Conservation (phyloP, 1,140 invertebrate species). For the Drosophila kepulauana region DNA sequence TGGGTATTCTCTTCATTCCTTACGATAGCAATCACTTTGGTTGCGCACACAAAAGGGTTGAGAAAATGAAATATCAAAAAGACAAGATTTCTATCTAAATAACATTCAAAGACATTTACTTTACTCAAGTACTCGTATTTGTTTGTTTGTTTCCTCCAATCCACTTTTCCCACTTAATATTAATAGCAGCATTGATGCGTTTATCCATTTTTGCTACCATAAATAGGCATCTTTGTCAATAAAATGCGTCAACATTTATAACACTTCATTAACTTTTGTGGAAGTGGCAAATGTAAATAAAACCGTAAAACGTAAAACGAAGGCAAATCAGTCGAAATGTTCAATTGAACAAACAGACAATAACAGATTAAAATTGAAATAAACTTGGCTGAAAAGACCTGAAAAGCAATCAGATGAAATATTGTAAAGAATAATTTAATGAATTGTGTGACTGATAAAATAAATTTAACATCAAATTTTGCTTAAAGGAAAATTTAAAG, state of each 20-base stretch:
- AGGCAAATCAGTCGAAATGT: slow-evolving; percentile 9
- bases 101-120: background rate
- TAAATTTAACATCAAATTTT: no score
- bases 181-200: slow-evolving; percentile 17
- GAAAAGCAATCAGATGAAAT: background rate
- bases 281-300: background rate
- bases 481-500: no score
- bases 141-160: slow-evolving; percentile 1
- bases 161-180: slow-evolving; percentile 19
- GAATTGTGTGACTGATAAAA: no score
- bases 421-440: no score
- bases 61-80: slow-evolving; percentile 2
- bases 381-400: background rate
- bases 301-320: slow-evolving; percentile 1
- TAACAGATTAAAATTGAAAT: slow-evolving; percentile 25
- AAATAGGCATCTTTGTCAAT: slow-evolving; percentile 27
- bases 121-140: background rate
- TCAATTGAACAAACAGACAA: slow-evolving; percentile 15
- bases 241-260: slow-evolving; percentile 38
- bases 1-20: slow-evolving; percentile 1
- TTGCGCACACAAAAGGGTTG: slow-evolving; percentile 26
- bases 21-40: slow-evolving; percentile 22
- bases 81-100: slow-evolving; percentile 9
- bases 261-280: slow-evolving; percentile 39
- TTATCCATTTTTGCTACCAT: slow-evolving; percentile 7